phyloP scores from a whole-genome alignment of 2,888 invertebrate genomes.

The Polia nebulosa region DNA sequence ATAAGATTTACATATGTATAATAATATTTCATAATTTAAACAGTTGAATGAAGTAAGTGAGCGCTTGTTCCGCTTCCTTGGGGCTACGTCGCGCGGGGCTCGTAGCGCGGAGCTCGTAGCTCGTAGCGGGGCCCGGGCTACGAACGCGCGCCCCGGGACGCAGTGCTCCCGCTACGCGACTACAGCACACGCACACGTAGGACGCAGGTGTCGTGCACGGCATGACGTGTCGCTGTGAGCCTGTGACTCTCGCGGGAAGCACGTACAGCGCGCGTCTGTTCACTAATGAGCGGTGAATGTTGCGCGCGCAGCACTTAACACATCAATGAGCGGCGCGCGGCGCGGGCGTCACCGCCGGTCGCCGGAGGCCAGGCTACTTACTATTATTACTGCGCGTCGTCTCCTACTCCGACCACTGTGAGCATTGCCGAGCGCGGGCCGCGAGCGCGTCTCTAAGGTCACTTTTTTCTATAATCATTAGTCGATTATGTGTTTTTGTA shows the following conservation, averaged over 20 bases:
- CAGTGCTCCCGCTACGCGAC: not conserved
- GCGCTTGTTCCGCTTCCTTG: not conserved
- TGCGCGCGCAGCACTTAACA: conserved; percentile 24
- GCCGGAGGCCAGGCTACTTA: conserved; percentile 39
- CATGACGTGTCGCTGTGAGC: not conserved
- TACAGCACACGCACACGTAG: too few relatives aligned
- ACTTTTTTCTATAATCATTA: conserved; percentile 59
- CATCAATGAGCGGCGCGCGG: conserved; percentile 23
- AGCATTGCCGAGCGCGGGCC: conserved; percentile 35
- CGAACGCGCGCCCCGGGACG: not conserved
- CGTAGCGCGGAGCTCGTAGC: conserved; percentile 14
- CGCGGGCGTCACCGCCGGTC: not conserved
- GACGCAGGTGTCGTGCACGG: not conserved
- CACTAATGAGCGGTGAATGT: conserved; percentile 25
- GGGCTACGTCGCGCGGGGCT: not conserved
- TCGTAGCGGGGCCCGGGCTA: conserved; percentile 3
- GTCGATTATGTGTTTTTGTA: conserved; percentile 56
- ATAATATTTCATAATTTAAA: too few relatives aligned
- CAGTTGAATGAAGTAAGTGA: not conserved
- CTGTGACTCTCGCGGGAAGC: not conserved
- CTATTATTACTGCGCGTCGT: conserved; percentile 27
- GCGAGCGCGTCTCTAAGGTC: conserved; percentile 54
- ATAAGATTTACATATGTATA: not conserved
- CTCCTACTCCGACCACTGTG: conserved; percentile 8
- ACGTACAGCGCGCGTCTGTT: not conserved